Conservation (phyloP, 2,888 invertebrate genomes). For the Caenorhabditis sp. region DNA sequence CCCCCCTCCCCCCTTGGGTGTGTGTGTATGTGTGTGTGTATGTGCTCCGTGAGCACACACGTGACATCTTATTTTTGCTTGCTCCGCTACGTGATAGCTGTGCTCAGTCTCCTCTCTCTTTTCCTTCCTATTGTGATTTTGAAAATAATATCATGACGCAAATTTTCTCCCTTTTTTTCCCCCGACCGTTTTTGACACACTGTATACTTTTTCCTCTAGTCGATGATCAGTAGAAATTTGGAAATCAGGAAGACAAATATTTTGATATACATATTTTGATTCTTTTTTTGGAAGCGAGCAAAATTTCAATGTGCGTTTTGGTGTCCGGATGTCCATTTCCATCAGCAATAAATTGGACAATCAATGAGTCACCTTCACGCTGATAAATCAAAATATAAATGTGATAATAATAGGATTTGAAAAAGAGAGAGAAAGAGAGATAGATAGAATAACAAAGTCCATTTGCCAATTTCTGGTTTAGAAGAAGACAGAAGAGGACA, state of each 20-base stretch:
- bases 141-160: too few species aligned
- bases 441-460: not conserved
- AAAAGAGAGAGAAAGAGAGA: constrained; percentile 2
- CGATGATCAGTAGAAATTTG: not conserved
- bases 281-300: too few species aligned
- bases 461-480: constrained; percentile 33
- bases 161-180: too few species aligned
- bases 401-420: not conserved
- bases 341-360: not conserved
- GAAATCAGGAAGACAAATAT: too few species aligned
- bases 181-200: not conserved
- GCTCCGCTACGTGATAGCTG: constrained; percentile 7
- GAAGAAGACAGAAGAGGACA: constrained; percentile 31
- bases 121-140: not conserved
- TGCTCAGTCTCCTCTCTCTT: constrained; percentile 21
- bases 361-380: constrained; percentile 20
- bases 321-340: too few species aligned
- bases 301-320: too few species aligned
- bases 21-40: constrained; percentile 23
- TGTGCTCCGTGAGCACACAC: constrained; percentile 60
- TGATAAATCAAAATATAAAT: not conserved
- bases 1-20: constrained; percentile 11
- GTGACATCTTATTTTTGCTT: constrained; percentile 39
- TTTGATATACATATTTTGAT: too few species aligned
- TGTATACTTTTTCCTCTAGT: constrained; percentile 27